Evolutionary conservation across 2,888 invertebrate genomes (phyloP), one percentile per base, ranked within the genome.

Genomic region (Ophion obscuratus): DNA sequence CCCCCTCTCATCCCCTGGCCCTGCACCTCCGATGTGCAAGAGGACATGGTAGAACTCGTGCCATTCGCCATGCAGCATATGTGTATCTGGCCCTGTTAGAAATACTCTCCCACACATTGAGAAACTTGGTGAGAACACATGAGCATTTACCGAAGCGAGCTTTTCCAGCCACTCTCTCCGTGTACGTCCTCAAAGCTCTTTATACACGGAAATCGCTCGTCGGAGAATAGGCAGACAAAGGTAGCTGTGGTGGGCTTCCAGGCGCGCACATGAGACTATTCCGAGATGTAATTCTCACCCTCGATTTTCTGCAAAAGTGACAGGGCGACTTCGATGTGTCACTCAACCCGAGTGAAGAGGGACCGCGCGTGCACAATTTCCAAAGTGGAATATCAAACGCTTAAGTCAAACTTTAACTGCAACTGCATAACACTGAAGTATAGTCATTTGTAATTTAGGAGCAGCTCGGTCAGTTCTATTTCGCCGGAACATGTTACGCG

Each of bases 181-280:
- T 59, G 4, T n/a, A 61, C 59, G n/a, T 31, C 57, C 75, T 61
- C 17, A 68, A 68, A 14, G 70, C 80, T 82, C 75, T 85, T 85
- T 82, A 75, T 81, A 78, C 77, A n/a, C 77, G 76, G 76, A 77
- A 80, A 80, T 81, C 78, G 68, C 27, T 62, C 20, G 27, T 27
- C 31, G 31, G 68, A 68, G 74, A 74, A 79, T 57, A 44, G 44
- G 74, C 64, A 24, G 75, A 44, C 44, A 53, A 24, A 71, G 57
- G 24, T 47, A 66, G 44, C 73, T 73, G 11, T 17, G 40, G 40
- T 53, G 47, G 14, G 20, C 47, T 64, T 31, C n/a, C 31, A 6
- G 44, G 11, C 53, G 20, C 20, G 17, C 14, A 24, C n/a, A 17
- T 62, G n/a, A 2, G 24, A 10, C 31, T 44, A 57, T 17, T 53